Conservation (phyloP, 2,888 invertebrate genomes). For the Hanleya hanleyi region DNA sequence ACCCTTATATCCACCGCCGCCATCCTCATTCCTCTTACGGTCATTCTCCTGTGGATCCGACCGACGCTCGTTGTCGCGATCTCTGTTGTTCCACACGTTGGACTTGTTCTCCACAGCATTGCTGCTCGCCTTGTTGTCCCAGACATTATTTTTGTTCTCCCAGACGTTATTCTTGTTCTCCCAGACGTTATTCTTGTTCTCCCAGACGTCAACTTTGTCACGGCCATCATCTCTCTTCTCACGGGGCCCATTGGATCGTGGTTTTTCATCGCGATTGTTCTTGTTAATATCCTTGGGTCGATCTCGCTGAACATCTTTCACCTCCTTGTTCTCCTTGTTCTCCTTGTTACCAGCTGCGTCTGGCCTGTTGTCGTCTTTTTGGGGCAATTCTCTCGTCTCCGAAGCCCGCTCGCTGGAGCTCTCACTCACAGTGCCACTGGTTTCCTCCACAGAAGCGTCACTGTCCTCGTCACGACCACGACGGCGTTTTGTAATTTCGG, state of each 20-base stretch:
- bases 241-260: background rate
- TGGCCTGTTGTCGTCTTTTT: slow-evolving; percentile 4
- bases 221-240: slow-evolving; percentile 23
- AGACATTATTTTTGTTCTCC: slow-evolving; percentile 21
- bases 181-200: slow-evolving; percentile 37
- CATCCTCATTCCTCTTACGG: slow-evolving; percentile 14
- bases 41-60: slow-evolving; percentile 25
- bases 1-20: background rate
- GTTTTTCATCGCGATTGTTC: slow-evolving; percentile 24
- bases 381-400: slow-evolving; percentile 36
- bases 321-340: slow-evolving; percentile 26
- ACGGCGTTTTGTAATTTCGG: slow-evolving; percentile 39
- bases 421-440: slow-evolving; percentile 65
- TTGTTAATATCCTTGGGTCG: slow-evolving; percentile 12
- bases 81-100: slow-evolving; percentile 24
- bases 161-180: slow-evolving; percentile 24
- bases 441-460: slow-evolving; percentile 65
- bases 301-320: slow-evolving; percentile 27
- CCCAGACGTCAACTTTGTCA: slow-evolving; percentile 32
- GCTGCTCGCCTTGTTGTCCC: slow-evolving; percentile 27
- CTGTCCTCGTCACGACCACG: slow-evolving; percentile 58
- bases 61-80: slow-evolving; percentile 2
- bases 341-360: slow-evolving; percentile 31
- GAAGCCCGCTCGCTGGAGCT: slow-evolving; percentile 49
- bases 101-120: slow-evolving; percentile 38